Percentiles rank a stretch among this genome's conserved stretches.
Conservation (phyloP, 2,888 invertebrate genomes). For the Harpalus rufipes region DNA sequence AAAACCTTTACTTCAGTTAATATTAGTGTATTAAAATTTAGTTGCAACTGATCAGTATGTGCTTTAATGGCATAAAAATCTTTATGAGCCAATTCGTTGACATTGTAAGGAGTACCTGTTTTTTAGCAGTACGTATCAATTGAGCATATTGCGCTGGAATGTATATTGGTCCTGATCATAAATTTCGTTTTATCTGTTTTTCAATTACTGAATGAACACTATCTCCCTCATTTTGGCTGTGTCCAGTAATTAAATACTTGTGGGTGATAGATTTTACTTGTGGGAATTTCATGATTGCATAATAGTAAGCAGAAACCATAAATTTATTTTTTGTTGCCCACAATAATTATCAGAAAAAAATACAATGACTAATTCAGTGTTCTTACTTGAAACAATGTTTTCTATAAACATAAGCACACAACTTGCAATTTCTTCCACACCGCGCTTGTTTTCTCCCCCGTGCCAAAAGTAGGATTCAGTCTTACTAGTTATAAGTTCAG, state of each 20-base stretch:
- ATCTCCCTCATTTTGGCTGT: background rate
- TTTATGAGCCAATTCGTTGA: background rate
- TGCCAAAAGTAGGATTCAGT: slow-evolving; percentile 70
- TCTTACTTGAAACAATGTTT: slow-evolving; percentile 1
- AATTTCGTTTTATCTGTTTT: background rate
- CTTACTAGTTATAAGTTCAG: slow-evolving; percentile 61
- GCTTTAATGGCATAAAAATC: background rate
- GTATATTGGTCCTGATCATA: too few relatives aligned
- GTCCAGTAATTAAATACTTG: slow-evolving; percentile 48
- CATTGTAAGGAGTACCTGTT: background rate
- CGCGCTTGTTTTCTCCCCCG: slow-evolving; percentile 69
- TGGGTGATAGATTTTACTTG: background rate
- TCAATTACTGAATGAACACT: background rate
- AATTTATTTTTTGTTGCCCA: background rate
- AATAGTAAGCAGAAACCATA: slow-evolving; percentile 6
- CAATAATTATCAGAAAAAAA: background rate
- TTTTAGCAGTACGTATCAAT: background rate
- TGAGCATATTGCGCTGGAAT: slow-evolving; percentile 59
- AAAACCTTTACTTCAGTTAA: background rate
- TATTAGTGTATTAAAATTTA: too few relatives aligned
- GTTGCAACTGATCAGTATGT: background rate
- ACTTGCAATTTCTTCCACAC: slow-evolving; percentile 70
- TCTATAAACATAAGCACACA: slow-evolving; percentile 68
- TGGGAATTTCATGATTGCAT: slow-evolving; percentile 4
- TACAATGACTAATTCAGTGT: background rate